Conservation (phyloP, 2,113 vertebrate genomes). For the Psephotus haematonotus region DNA sequence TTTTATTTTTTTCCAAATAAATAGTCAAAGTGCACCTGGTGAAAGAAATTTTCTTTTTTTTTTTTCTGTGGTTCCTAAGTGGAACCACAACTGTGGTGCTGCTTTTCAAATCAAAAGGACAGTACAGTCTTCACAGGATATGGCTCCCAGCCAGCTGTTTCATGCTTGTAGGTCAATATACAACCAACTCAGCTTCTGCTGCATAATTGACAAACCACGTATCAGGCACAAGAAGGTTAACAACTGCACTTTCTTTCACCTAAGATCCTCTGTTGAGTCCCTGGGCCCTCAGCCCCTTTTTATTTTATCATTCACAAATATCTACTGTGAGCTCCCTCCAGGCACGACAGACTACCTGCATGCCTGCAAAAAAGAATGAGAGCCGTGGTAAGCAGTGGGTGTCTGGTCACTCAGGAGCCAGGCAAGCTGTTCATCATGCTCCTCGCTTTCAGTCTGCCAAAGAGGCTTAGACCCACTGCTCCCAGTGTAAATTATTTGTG, state of each 20-base stretch:
- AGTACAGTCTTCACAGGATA: slow-evolving; percentile 66
- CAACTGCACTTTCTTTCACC: slow-evolving; percentile 63
- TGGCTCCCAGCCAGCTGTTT: slow-evolving; percentile 72
- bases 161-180: slow-evolving; percentile 67
- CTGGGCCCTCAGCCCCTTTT: slow-evolving; percentile 24
- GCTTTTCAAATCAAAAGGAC: slow-evolving; percentile 78
- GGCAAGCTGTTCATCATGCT: slow-evolving; percentile 62
- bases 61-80: slow-evolving; percentile 1
- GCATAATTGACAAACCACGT: slow-evolving; percentile 76
- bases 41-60: slow-evolving; percentile 51
- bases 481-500: slow-evolving; percentile 45
- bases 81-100: slow-evolving; percentile 67
- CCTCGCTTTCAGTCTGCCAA: slow-evolving; percentile 50
- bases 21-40: slow-evolving; percentile 64
- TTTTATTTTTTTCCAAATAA: slow-evolving; percentile 33
- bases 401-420: slow-evolving; percentile 60
- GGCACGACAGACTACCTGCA: slow-evolving; percentile 16
- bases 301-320: slow-evolving; percentile 64
- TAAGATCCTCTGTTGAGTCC: slow-evolving; percentile 52
- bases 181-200: slow-evolving; percentile 63
- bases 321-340: slow-evolving; percentile 52
- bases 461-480: slow-evolving; percentile 50
- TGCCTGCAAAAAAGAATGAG: slow-evolving; percentile 31
- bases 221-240: slow-evolving; percentile 62
- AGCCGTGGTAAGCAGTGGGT: slow-evolving; percentile 26